A percentile compares a stretch with the other conserved stretches of the same genome.
Evolutionary conservation across 2,888 invertebrate species (phyloP).

Genomic region (Zaprionus lineosus): DNA sequence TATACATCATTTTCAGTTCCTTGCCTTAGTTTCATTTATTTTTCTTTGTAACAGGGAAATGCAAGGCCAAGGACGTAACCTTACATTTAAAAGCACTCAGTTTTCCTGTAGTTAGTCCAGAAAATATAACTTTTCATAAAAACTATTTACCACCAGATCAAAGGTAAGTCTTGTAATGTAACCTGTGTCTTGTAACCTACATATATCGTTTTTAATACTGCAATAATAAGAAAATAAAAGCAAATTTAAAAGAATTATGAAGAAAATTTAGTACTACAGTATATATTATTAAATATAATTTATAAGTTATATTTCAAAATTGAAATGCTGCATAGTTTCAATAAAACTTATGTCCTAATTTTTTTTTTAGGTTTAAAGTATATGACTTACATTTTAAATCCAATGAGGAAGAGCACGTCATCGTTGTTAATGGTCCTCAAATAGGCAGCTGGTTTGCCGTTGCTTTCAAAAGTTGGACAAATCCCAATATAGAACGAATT

Average conservation of each 20-base stretch:
- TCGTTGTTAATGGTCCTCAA: conserved; percentile 86
- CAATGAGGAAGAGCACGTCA: conserved; percentile 85
- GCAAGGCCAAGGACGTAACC: conserved; percentile 86
- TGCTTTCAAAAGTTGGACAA: conserved; percentile 90
- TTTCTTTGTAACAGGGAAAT: conserved; percentile 83
- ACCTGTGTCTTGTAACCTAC: too few relatives aligned
- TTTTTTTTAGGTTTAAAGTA: conserved; percentile 74
- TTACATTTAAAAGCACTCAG: conserved; percentile 91
- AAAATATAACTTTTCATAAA: conserved; percentile 90
- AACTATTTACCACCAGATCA: conserved; percentile 84
- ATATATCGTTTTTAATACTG: too few relatives aligned
- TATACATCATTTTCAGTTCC: too few relatives aligned
- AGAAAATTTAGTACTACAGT: too few relatives aligned
- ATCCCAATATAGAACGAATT: conserved; percentile 88
- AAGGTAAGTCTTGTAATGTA: conserved; percentile 78
- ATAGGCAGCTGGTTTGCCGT: conserved; percentile 92
- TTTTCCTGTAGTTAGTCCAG: conserved; percentile 92
- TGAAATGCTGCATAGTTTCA: too few relatives aligned
- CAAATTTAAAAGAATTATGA: too few relatives aligned
- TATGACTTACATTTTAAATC: conserved; percentile 86
- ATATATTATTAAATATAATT: too few relatives aligned
- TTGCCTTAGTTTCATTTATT: conserved; percentile 83
- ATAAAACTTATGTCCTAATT: background rate
- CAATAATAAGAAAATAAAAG: too few relatives aligned
- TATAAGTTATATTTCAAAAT: too few relatives aligned